Conservation (phyloP, 2,113 vertebrate species). For the Gasterosteus nipponicus region DNA sequence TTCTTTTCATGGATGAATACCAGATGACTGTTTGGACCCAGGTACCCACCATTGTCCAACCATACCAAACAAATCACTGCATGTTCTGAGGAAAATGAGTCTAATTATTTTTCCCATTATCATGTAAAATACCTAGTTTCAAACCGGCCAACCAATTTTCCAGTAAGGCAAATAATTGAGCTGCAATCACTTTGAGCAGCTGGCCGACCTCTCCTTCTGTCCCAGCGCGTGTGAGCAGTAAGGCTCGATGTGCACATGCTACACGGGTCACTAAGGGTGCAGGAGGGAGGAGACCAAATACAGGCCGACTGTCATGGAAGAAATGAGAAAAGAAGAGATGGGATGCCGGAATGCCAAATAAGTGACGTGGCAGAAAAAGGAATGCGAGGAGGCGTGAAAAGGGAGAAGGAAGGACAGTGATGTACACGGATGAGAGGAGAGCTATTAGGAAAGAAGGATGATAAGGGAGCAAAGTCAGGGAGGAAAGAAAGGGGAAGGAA, state of each 20-base stretch:
- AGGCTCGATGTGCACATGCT: neutral
- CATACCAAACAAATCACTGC: constrained; percentile 15
- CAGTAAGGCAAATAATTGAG: constrained; percentile 43
- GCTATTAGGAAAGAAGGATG: too few relatives aligned
- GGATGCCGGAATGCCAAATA: neutral
- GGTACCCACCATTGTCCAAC: constrained; percentile 4
- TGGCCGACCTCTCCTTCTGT: constrained; percentile 30
- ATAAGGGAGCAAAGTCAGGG: neutral
- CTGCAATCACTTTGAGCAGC: constrained; percentile 34
- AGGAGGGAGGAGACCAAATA: neutral
- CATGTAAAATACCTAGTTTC: constrained; percentile 32
- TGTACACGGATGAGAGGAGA: neutral
- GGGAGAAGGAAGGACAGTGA: neutral
- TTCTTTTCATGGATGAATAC: neutral
- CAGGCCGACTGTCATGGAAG: neutral
- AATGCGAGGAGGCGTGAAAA: neutral
- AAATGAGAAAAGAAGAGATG: constrained; percentile 4
- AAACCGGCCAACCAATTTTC: constrained; percentile 35
- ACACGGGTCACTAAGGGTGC: neutral
- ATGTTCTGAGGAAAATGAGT: constrained; percentile 41
- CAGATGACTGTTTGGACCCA: constrained; percentile 17
- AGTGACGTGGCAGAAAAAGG: neutral
- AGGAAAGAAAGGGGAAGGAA: neutral
- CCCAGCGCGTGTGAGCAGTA: constrained; percentile 10
- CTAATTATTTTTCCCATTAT: constrained; percentile 53